Evolutionary conservation across 2,113 vertebrate genomes (phyloP).

Genomic region (Ammodytes dubius): DNA sequence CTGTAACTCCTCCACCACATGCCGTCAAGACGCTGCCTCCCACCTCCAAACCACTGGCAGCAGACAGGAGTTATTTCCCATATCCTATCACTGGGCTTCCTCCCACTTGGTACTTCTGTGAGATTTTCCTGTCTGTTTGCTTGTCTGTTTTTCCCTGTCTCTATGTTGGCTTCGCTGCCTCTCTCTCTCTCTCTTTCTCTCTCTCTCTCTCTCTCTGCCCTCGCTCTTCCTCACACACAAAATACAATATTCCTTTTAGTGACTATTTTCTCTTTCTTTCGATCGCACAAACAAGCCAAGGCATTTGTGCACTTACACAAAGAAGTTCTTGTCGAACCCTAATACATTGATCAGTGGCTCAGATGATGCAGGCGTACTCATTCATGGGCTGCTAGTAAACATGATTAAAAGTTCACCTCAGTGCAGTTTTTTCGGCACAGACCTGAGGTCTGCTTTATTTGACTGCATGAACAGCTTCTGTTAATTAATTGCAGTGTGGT

Average conservation of each 20-base stretch:
- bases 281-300: slow-evolving; percentile 39
- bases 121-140: slow-evolving; percentile 50
- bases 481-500: slow-evolving; percentile 33
- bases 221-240: slow-evolving; percentile 2
- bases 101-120: slow-evolving; percentile 45
- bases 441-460: slow-evolving; percentile 36
- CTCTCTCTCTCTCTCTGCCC: slow-evolving; percentile 39
- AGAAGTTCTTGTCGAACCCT: slow-evolving; percentile 2
- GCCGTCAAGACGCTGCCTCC: slow-evolving; percentile 41
- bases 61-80: slow-evolving; percentile 51
- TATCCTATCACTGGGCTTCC: slow-evolving; percentile 45
- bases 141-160: slow-evolving; percentile 63
- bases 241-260: slow-evolving; percentile 7
- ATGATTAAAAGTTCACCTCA: slow-evolving; percentile 48
- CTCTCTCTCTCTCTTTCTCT: slow-evolving; percentile 41
- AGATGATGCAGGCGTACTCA: slow-evolving; percentile 45
- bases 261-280: slow-evolving; percentile 16
- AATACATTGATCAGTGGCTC: slow-evolving; percentile 25
- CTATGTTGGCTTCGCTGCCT: slow-evolving; percentile 25
- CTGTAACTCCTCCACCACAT: slow-evolving; percentile 46
- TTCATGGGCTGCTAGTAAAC: slow-evolving; percentile 63
- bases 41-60: slow-evolving; percentile 58
- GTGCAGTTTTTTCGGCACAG: slow-evolving; percentile 21
- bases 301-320: background rate
- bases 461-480: slow-evolving; percentile 33